Base-by-base conservation (phyloP, 2,797 vertebrate genomes). In the Fundulus diaphanus region DNA sequence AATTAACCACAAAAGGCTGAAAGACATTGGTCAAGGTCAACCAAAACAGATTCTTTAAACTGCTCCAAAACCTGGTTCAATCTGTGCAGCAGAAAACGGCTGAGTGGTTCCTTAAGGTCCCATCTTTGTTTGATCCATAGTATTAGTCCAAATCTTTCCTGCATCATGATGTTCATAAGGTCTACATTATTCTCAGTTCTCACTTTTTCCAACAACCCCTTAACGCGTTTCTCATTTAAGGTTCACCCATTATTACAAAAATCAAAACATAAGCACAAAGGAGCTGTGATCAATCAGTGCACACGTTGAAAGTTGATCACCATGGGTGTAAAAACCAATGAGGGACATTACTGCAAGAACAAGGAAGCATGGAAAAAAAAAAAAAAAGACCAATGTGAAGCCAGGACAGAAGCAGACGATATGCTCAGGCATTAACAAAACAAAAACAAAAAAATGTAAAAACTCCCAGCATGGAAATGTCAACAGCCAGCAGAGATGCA, bases 321-420 rank as follows among this genome's bases (percentile, higher is more conserved):
- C 51, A 82, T 74, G 80, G 81, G 68, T 61, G 78, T 86, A 89
- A 37, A 57, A 48, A 76, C 86, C 54, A 27, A 84, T 71, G 93
- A 90, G 82, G 88, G 88, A 68, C 73, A 89, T 85, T 73, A 82
- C 87, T 88, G 90, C 82, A 75, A 83, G 70, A 85, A 86, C 88
- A 92, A 84, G 82, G 68, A 87, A 92, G 92, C 87, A 75, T 90
- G 93, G 87, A 85, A 67, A 65, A 37, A 40, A 46, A n/a, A n/a
- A n/a, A 42, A 7, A 15, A 88, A 87, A 86, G 88, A 87, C 80
- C 70, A 74, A 83, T 87, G 83, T 72, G 68, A 66, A 70, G 87
- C 78, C 54, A 54, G 76, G 79, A 87, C 82, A 91, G 85, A 93
- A 92, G 85, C 84, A 78, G 84, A 83, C 83, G 75, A 92, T 87